Evolutionary conservation across 2,888 invertebrate genomes (phyloP), one percentile per base, ranked within the genome.

Genomic region (Incurvaria masculella): DNA sequence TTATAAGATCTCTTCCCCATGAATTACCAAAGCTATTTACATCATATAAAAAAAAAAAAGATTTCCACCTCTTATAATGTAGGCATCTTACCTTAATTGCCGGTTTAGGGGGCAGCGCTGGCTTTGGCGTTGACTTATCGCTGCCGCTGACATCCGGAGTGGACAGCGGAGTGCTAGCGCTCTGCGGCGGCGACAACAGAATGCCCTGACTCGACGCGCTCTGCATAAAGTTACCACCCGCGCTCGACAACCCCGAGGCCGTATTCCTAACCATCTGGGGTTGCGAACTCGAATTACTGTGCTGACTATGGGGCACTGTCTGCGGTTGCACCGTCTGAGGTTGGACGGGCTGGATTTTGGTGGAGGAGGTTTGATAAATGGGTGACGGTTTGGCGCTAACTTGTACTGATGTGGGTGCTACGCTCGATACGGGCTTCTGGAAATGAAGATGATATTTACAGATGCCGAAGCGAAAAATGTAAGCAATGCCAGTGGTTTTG

Each of bases 391-490:
- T 85, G 58, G 82, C 84, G 56, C 81, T 74, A 57, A 83, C 83
- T 68, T 84, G 83, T 61, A 88, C 82, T 46, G 87, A 85, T 54
- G 87, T 88, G 53, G 92, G 91, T 55, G 91, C 91, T 53, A 91
- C 91, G 70, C 91, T 91, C 67, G 91, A 91, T 55, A 91, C 87
- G 52, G 92, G 92, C 69, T 92, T 92, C 80, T 92, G 85, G 63
- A 83, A 82, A 57, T 68, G 75, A 61, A 68, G 69, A 65, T 65
- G 73, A 64, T 74, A 76, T 75, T 68, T 75, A 75, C 76, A 76
- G 61, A 59, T 68, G 71, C 58, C 51, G 40, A 26, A 42, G 21
- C 53, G 53, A 59, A 58, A 4, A 10, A 10, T 23, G 23, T 23
- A 23, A 23, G 23, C 23, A 23, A 10, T 23, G 5, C 10, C 23